These are phyloP conservation scores for Tachina fera DNA, from an alignment of 2,888 invertebrate genomes.

Conservation along the genomic window DNA sequence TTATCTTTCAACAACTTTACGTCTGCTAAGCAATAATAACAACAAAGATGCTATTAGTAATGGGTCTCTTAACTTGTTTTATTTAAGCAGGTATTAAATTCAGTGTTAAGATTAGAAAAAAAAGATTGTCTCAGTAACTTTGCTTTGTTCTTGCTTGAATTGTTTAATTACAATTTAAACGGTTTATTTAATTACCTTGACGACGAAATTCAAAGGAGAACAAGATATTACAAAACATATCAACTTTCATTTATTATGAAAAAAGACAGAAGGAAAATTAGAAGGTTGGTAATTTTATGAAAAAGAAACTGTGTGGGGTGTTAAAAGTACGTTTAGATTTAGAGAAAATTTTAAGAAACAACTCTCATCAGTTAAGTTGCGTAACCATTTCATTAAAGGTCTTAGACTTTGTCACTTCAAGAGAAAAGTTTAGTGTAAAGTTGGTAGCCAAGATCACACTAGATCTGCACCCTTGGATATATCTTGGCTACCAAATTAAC, in stretches of 20 bases:
- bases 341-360: not conserved
- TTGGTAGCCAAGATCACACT: no score
- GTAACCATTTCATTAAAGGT: no score
- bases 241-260: conserved; percentile 50
- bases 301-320: not conserved
- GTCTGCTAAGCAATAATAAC: not conserved
- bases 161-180: conserved; percentile 27
- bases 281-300: not conserved
- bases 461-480: no score
- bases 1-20: conserved; percentile 41
- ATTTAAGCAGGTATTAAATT: not conserved
- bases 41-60: not conserved
- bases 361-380: no score
- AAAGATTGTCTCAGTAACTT: conserved; percentile 1
- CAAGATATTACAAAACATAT: conserved; percentile 41
- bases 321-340: not conserved
- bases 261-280: conserved; percentile 27
- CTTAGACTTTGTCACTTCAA: no score
- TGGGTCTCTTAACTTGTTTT: conserved; percentile 5
- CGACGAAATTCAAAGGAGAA: conserved; percentile 1
- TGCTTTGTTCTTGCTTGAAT: conserved; percentile 4
- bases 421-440: no score
- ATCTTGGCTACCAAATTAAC: no score
- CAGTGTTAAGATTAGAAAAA: not conserved
- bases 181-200: conserved; percentile 40